Base-by-base conservation (phyloP, 2,888 invertebrate species). In the Euproctis similis region DNA sequence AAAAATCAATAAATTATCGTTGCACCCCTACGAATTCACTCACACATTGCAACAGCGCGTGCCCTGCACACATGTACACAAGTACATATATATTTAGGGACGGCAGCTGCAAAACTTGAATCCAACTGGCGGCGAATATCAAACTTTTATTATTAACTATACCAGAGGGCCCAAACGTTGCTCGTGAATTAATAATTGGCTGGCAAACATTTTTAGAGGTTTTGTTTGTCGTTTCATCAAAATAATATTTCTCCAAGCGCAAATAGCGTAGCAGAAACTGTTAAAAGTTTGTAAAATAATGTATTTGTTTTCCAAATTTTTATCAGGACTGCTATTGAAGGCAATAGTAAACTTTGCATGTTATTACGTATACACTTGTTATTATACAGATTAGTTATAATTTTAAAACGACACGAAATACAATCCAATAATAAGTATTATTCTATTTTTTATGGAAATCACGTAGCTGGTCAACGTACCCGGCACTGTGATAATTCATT, bases 71-170 rank as follows among this genome's bases (percentile, higher is more conserved):
- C 46, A 46, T 40, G 35, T 40, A 36, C 14, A 34, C 11, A 30
- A 50, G 47, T 57, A 53, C 55, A 55, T 55, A 55, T 61, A 36
- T 11, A 42, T 10, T 57, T 62, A 66, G 55, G 65, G 60, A 59
- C 65, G 73, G 70, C 82, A 82, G 82, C 82, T 84, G 82, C 82
- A 70, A 55, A 76, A 76, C 72, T 76, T 64, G 76, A 69, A 75
- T 71, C 58, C 63, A 37, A 48, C 48, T 43, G 66, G 37, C 65
- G 55, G 56, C 33, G 77, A 56, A 47, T 64, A 71, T 67, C 80
- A 84, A 84, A 80, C 64, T 76, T 71, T 71, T 59, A 57, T 55
- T 57, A 59, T 55, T 57, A 53, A 52, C 53, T 45, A 46, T 29
- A 18, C 13, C 8, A 21, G 26, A 32, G n/a, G n/a, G 36, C 39